Evolutionary conservation across 2,113 vertebrate species (phyloP), one percentile per base, ranked within the genome.

Genomic region (Nanorana parkeri): DNA sequence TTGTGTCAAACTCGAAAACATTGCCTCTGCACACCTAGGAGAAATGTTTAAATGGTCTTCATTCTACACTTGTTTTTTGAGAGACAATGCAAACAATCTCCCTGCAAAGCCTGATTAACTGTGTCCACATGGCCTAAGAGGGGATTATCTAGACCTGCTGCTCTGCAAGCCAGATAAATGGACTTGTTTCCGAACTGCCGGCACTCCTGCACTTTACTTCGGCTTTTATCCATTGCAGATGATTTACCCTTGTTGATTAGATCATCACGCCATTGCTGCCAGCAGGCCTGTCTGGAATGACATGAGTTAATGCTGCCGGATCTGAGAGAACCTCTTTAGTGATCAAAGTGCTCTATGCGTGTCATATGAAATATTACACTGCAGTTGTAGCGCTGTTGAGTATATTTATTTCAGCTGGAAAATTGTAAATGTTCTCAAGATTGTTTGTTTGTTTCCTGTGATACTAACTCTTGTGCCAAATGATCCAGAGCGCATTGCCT

Each of bases 81-180:
- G 78, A 81, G 69, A 73, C 78, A 51, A 64, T 63, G 68, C 58
- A 72, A 72, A 63, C 68, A 73, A 55, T 73, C 69, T 66, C 58
- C 68, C 23, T 19, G 32, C 68, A 73, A 81, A 81, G 58, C 60
- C 79, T 66, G 58, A 73, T 81, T 65, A 73, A 63, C 58, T 54
- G 71, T 73, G 79, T 73, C 79, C 68, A 72, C 79, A 81, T 81
- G 78, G 68, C 68, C 58, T 73, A 20, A 81, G 79, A 65, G 79
- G 78, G 68, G 68, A 81, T 81, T 73, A 81, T 60, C 41, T 24
- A 32, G 68, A 51, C 58, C 79, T 65, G 68, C 24, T 73, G 79
- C 79, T 73, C 67, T 80, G 55, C n/a, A 63, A 54, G 65, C 68
- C 58, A 61, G 28, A 80, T 69, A 61, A 67, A 68, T 68, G 64